A percentile compares a stretch with the other conserved stretches of the same genome.
Conservation (phyloP, 2,888 invertebrate species). For the Caenorhabditis drosophilae region DNA sequence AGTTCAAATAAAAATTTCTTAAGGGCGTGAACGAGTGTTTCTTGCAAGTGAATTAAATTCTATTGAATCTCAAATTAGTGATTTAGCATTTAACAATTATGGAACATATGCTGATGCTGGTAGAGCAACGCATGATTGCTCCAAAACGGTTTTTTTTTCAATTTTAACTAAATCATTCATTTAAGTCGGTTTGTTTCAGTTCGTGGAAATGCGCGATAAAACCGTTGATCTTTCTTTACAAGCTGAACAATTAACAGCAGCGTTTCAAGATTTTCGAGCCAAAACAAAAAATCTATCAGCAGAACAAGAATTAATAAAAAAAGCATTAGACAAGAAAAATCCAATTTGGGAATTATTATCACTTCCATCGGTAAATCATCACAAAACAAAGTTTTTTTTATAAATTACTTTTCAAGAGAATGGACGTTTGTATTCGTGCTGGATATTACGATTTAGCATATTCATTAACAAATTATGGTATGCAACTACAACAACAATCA, state of each 20-base stretch:
- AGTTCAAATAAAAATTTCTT: neutral
- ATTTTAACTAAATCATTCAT: neutral
- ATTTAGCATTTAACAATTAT: slow-evolving; percentile 67
- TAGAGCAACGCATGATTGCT: slow-evolving; percentile 66
- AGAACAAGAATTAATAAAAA: slow-evolving; percentile 52
- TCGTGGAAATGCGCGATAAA: slow-evolving; percentile 58
- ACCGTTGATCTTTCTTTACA: slow-evolving; percentile 49
- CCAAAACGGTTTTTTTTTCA: slow-evolving; percentile 51
- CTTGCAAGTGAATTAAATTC: slow-evolving; percentile 49
- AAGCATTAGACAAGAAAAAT: slow-evolving; percentile 46
- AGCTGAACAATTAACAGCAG: slow-evolving; percentile 50
- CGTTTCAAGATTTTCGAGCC: slow-evolving; percentile 51
- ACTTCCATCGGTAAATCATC: slow-evolving; percentile 48
- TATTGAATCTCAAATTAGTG: slow-evolving; percentile 63
- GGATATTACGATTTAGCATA: slow-evolving; percentile 67
- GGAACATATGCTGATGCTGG: slow-evolving; percentile 67
- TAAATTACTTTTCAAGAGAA: slow-evolving; percentile 33
- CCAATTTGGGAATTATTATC: slow-evolving; percentile 62
- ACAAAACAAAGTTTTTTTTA: neutral
- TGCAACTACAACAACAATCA: slow-evolving; percentile 49
- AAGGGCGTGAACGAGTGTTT: slow-evolving; percentile 41
- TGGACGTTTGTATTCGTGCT: slow-evolving; percentile 66
- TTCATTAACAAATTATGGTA: slow-evolving; percentile 66
- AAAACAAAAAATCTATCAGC: slow-evolving; percentile 40
- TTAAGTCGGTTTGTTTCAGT: slow-evolving; percentile 42